These are phyloP conservation scores for Brachionus manjavacas DNA, from an alignment of 1,140 invertebrate genomes.

Conservation along the genomic window DNA sequence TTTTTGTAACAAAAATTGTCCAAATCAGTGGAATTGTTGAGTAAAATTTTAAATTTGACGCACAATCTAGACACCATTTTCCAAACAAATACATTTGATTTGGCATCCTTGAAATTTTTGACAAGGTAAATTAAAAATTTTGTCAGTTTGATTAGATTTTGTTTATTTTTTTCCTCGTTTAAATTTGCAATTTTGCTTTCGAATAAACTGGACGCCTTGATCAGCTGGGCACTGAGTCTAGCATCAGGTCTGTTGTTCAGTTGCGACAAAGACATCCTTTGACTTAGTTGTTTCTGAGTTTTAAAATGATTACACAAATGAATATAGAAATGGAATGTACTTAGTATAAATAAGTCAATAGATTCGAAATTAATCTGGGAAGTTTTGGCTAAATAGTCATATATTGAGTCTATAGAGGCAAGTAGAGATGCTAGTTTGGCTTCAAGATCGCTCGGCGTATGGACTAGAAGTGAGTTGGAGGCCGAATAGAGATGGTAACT, in stretches of 20 bases:
- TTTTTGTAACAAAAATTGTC: neutral
- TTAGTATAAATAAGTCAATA: neutral
- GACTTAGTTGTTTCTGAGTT: neutral
- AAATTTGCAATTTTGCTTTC: conserved; percentile 19
- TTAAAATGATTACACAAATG: neutral
- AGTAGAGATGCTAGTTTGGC: neutral
- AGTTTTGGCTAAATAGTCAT: neutral
- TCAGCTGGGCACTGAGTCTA: neutral
- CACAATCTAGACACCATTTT: conserved; percentile 2
- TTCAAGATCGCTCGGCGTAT: neutral
- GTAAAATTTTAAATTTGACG: conserved; percentile 6
- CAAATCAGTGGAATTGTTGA: neutral
- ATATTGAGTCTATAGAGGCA: neutral
- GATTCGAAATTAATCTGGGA: conserved; percentile 3
- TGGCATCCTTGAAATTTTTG: conserved; percentile 31
- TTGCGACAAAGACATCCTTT: neutral
- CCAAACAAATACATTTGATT: conserved; percentile 30
- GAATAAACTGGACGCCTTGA: neutral
- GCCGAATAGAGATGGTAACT: neutral
- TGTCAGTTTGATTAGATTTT: conserved; percentile 11
- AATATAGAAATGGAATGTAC: neutral
- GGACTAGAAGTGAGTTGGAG: neutral
- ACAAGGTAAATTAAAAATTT: conserved; percentile 17
- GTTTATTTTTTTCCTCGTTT: neutral
- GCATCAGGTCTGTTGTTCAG: neutral